Evolutionary conservation across 2,113 vertebrate species (phyloP).

Genomic region (Macroglossus sobrinus): DNA sequence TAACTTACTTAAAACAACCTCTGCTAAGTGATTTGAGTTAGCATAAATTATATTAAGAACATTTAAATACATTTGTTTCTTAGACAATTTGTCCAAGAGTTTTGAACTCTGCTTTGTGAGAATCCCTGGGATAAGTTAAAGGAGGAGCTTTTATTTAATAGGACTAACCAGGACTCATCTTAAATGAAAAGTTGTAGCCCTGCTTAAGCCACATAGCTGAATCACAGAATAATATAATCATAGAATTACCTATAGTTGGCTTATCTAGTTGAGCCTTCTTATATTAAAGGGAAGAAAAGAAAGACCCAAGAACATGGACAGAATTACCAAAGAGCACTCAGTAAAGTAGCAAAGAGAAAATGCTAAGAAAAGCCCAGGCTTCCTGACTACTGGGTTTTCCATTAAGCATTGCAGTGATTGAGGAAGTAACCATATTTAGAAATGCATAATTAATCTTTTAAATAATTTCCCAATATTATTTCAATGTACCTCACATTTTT

Average conservation of each 20-base stretch:
- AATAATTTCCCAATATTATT: not conserved
- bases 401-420: not conserved
- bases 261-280: not conserved
- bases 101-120: conserved; percentile 14
- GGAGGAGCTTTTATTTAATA: not conserved
- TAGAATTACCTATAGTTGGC: not conserved
- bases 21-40: not conserved
- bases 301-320: not conserved
- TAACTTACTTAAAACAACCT: not conserved
- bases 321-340: not conserved
- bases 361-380: not conserved
- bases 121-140: not conserved
- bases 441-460: not conserved
- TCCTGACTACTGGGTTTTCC: not conserved
- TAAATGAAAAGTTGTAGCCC: not conserved
- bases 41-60: not conserved
- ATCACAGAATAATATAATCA: not conserved
- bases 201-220: not conserved
- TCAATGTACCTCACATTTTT: not conserved
- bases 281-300: not conserved
- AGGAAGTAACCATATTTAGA: not conserved
- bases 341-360: not conserved
- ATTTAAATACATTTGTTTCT: not conserved
- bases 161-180: not conserved
- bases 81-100: not conserved